Conservation (phyloP, 2,113 vertebrate genomes). For the Xiphorhynchus elegans region DNA sequence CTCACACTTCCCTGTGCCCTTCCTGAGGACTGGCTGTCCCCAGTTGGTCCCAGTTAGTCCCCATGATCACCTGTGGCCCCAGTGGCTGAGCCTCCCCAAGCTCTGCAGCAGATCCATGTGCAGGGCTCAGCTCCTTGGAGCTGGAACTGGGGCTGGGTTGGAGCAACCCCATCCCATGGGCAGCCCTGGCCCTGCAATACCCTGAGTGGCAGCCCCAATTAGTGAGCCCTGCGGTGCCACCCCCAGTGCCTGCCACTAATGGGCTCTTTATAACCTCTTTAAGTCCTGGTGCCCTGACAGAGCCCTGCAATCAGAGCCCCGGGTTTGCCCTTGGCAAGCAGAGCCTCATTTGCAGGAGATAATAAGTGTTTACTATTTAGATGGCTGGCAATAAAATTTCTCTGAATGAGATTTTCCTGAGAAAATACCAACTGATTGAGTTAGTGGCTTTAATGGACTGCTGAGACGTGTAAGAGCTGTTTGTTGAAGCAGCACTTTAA, state of each 20-base stretch:
- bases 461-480: constrained; percentile 79
- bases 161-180: constrained; percentile 73
- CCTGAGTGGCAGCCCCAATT: constrained; percentile 77
- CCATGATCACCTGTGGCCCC: neutral
- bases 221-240: constrained; percentile 20
- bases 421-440: constrained; percentile 86
- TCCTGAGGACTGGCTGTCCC: neutral
- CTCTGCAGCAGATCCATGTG: constrained; percentile 56
- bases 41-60: neutral
- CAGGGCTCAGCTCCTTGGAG: constrained; percentile 49
- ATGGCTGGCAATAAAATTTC: constrained; percentile 83
- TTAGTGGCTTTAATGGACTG: constrained; percentile 89
- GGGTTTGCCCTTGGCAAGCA: constrained; percentile 83
- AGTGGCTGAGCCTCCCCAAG: constrained; percentile 37
- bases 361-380: constrained; percentile 89
- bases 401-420: constrained; percentile 83
- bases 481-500: constrained; percentile 65
- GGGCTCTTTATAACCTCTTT: constrained; percentile 84
- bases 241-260: constrained; percentile 76
- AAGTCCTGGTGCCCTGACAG: constrained; percentile 81
- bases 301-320: constrained; percentile 73
- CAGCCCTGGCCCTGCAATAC: constrained; percentile 68
- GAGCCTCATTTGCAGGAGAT: constrained; percentile 81
- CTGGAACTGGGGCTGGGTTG: constrained; percentile 53
- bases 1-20: neutral